These are phyloP conservation scores for Lymantria dispar DNA, from an alignment of 2,888 invertebrate genomes.

Conservation along the genomic window DNA sequence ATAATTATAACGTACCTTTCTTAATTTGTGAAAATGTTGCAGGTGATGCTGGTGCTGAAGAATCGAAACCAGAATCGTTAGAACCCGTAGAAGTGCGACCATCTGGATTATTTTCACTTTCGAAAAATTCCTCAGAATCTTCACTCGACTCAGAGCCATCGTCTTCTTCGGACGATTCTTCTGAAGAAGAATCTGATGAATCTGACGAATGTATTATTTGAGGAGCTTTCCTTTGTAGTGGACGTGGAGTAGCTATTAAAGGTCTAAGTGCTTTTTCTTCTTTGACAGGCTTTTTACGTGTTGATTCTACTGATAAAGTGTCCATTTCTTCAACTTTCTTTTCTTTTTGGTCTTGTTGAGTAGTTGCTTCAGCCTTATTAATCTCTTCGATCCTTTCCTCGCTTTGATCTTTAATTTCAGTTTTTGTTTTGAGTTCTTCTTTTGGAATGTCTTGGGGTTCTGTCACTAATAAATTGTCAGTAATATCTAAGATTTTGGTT, in stretches of 20 bases:
- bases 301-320: conserved; percentile 14
- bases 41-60: conserved; percentile 85
- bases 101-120: conserved; percentile 76
- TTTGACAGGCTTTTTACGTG: conserved; percentile 63
- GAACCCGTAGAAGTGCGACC: conserved; percentile 88
- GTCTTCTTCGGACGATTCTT: conserved; percentile 73
- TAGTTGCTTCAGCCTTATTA: conserved; percentile 48
- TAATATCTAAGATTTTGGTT: conserved; percentile 9
- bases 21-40: conserved; percentile 83
- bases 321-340: conserved; percentile 13
- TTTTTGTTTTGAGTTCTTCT: conserved; percentile 28
- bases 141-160: conserved; percentile 71
- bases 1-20: conserved; percentile 75
- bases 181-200: conserved; percentile 69
- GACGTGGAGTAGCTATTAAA: conserved; percentile 84
- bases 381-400: conserved; percentile 40
- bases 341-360: conserved; percentile 31
- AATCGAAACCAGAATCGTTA: conserved; percentile 92
- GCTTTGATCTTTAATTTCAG: conserved; percentile 24
- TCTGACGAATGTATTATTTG: conserved; percentile 68
- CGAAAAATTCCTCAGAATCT: conserved; percentile 68
- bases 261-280: conserved; percentile 80
- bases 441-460: conserved; percentile 62
- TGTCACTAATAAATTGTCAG: conserved; percentile 24
- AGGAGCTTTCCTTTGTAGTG: conserved; percentile 79